Base-by-base conservation (phyloP, 1,140 invertebrate genomes). In the Propsilocerus akamusi region DNA sequence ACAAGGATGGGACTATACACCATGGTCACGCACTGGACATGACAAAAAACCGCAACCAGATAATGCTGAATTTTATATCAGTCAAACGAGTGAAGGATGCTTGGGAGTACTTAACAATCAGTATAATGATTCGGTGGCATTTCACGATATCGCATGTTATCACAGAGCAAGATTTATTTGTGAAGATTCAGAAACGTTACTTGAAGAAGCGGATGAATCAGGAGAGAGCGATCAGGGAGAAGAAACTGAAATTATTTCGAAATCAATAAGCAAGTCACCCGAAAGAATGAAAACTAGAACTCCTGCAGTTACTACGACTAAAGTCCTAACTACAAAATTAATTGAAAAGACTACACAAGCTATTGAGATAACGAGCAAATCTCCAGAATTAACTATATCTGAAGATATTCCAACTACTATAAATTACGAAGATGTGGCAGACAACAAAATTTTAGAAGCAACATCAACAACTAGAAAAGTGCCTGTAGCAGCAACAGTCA, bases 121-220 rank as follows among this genome's bases (percentile, higher is more conserved):
- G 1, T 91, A 91, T 73, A 85, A 84, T 53, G 87, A 92, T 63
- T 86, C 86, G 48, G 86, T 91, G 57, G 81, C 81, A 47, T 91
- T 86, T 86, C 88, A 91, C 68, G 88, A 92, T 63, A 86, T 41
- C 10, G 88, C 86, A 52, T 92, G 87, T 65, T 90, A 91, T 65
- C 88, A 91, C 63, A 85, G 87, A 65, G 91, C 91, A 61, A 85
- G 86, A 2, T 77, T 90, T 61, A 75, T 91, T 54, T 91, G 88
- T 65, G 88, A 92, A 63, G 87, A 92, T 64, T 83, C 78, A 5
- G 4, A 4, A 20, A 5, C 22, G 5, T 41, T 41, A 20, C 12
- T n/a, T 20, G 34, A 41, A 20, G 34, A 41, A 41, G 14, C 22
- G n/a, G n/a, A n/a, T 41, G 22, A 41, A 41, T 30, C 34, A 6